A percentile compares a stretch with the other conserved stretches of the same genome.
phyloP scores from a whole-genome alignment of 2,888 invertebrate genomes.

The Rutpela maculata region DNA sequence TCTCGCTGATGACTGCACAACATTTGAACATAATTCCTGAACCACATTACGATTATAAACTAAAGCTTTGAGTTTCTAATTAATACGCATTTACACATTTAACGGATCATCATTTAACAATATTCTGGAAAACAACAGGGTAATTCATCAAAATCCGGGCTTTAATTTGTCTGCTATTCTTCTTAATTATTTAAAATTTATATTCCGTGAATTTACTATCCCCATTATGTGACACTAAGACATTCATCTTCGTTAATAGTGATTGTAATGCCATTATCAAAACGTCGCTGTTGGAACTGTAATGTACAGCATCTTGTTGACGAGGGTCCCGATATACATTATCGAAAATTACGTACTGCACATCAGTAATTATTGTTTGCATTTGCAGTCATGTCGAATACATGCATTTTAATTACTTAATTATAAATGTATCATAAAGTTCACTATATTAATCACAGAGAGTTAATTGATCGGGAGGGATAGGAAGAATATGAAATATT shows the following conservation, averaged over 20 bases:
- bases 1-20: too few relatives aligned
- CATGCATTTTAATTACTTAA: constrained; percentile 9
- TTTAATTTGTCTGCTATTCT: too few relatives aligned
- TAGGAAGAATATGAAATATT: too few relatives aligned
- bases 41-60: too few relatives aligned
- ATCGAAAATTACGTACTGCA: constrained; percentile 5
- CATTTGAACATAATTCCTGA: too few relatives aligned
- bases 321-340: constrained; percentile 2
- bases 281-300: neutral
- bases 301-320: constrained; percentile 6
- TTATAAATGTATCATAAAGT: neutral
- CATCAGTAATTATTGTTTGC: neutral
- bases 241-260: constrained; percentile 32
- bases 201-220: too few relatives aligned
- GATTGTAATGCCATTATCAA: constrained; percentile 27
- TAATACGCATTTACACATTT: too few relatives aligned
- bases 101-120: too few relatives aligned
- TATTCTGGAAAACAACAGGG: too few relatives aligned
- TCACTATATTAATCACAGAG: neutral
- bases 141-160: too few relatives aligned
- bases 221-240: neutral
- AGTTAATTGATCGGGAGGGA: neutral
- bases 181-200: too few relatives aligned
- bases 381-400: neutral
- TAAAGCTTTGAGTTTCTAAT: too few relatives aligned